These are phyloP conservation scores for Ispidina lecontei DNA, from an alignment of 2,797 vertebrate genomes.

Conservation along the genomic window DNA sequence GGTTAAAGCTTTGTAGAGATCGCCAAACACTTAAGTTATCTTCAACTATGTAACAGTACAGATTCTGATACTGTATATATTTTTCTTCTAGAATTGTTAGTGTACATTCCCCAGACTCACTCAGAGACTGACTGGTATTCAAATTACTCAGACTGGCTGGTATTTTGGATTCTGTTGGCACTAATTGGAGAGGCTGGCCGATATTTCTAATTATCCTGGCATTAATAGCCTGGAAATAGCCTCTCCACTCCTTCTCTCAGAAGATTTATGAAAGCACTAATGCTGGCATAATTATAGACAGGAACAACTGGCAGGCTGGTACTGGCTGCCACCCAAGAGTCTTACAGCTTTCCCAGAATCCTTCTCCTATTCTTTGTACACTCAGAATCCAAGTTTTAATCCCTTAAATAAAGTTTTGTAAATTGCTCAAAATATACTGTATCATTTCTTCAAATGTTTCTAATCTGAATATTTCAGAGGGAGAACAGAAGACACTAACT, in stretches of 20 bases:
- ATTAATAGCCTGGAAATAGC: slow-evolving; percentile 73
- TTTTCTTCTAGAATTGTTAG: slow-evolving; percentile 9
- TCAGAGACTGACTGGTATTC: slow-evolving; percentile 57
- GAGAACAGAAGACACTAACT: not conserved
- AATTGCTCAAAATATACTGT: slow-evolving; percentile 48
- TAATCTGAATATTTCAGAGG: not conserved
- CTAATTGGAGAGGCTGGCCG: slow-evolving; percentile 66
- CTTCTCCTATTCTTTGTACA: slow-evolving; percentile 22
- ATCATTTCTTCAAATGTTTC: slow-evolving; percentile 18
- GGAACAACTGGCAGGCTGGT: slow-evolving; percentile 56
- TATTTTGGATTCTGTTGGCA: slow-evolving; percentile 65
- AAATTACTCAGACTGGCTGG: slow-evolving; percentile 63
- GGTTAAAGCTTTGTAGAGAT: not conserved
- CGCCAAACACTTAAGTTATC: not conserved
- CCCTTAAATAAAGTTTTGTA: slow-evolving; percentile 34
- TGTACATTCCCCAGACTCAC: slow-evolving; percentile 15
- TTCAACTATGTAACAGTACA: not conserved
- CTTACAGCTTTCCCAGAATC: slow-evolving; percentile 64
- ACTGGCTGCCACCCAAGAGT: slow-evolving; percentile 60
- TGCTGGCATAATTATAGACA: slow-evolving; percentile 64
- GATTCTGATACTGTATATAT: not conserved
- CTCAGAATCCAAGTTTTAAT: slow-evolving; percentile 32
- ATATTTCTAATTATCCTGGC: slow-evolving; percentile 76
- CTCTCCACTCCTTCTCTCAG: slow-evolving; percentile 59
- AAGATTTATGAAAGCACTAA: slow-evolving; percentile 67